Conservation (phyloP, 2,797 vertebrate genomes). For the Pelodytes ibericus region DNA sequence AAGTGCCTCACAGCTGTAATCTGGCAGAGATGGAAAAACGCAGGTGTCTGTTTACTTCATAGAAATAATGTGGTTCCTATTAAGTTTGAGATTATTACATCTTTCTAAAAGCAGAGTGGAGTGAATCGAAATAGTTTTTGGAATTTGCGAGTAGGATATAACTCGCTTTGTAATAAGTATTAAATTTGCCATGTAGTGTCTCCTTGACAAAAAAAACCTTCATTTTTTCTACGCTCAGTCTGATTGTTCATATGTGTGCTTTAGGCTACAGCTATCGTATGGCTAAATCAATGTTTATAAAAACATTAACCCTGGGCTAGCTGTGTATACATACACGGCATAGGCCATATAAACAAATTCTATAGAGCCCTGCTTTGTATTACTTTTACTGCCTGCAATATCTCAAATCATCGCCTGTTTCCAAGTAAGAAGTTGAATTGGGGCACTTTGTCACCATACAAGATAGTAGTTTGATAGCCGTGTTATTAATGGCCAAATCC, state of each 20-base stretch:
- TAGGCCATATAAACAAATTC: constrained; percentile 9
- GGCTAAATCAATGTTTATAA: constrained; percentile 5
- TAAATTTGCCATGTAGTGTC: neutral
- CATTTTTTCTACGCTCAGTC: neutral
- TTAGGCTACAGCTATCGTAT: neutral
- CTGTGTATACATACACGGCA: neutral
- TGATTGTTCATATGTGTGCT: neutral
- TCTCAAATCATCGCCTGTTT: neutral
- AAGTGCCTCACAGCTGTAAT: neutral
- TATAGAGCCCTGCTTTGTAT: neutral
- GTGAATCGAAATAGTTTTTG: neutral
- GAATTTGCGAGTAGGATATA: neutral
- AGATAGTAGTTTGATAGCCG: neutral
- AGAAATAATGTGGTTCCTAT: constrained; percentile 10
- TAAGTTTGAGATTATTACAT: constrained; percentile 8
- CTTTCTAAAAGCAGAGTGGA: constrained; percentile 1
- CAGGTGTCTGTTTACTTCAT: constrained; percentile 8
- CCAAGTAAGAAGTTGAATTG: neutral
- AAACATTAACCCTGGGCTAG: constrained; percentile 1
- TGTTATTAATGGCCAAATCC: constrained; percentile 1
- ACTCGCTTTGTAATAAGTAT: neutral
- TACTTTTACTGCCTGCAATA: constrained; percentile 4
- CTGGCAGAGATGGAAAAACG: constrained; percentile 1
- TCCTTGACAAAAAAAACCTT: neutral
- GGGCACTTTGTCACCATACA: neutral